Evolutionary conservation across 2,888 invertebrate species (phyloP).

Genomic region (Thereva unica): DNA sequence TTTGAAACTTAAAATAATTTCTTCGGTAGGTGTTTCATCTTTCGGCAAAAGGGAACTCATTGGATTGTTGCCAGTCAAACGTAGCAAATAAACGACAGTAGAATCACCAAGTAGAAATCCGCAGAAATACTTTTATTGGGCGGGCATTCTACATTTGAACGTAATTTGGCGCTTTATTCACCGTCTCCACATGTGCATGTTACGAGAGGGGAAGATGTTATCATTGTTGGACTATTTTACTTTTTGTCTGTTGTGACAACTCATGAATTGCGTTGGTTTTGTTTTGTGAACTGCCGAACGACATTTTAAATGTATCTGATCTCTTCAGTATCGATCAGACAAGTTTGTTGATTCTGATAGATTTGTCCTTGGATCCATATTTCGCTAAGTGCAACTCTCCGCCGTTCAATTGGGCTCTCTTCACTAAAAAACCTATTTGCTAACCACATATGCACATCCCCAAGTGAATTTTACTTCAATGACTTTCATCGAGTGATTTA

Average conservation of each 20-base stretch:
- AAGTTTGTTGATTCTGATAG: too few species aligned
- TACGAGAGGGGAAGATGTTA: conserved; percentile 44
- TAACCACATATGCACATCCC: too few species aligned
- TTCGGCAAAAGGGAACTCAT: background rate
- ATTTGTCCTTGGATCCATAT: too few species aligned
- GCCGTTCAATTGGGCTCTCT: too few species aligned
- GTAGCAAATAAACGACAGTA: conserved; percentile 17
- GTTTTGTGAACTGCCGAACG: too few species aligned
- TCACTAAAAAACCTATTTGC: too few species aligned
- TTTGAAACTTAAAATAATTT: background rate
- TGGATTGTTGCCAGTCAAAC: conserved; percentile 23
- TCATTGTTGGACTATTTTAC: conserved; percentile 37
- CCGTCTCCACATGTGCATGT: conserved; percentile 7
- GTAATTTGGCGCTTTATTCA: conserved; percentile 23
- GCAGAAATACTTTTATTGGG: conserved; percentile 27
- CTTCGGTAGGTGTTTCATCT: conserved; percentile 5
- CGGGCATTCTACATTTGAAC: conserved; percentile 8
- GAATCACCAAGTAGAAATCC: conserved; percentile 16
- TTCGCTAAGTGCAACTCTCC: too few species aligned
- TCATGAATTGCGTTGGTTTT: background rate
- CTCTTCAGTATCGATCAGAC: too few species aligned
- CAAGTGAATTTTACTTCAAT: too few species aligned
- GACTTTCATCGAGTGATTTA: too few species aligned
- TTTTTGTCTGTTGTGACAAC: conserved; percentile 17
- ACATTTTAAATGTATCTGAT: too few species aligned